Percentiles rank a stretch among this genome's conserved stretches.
These are phyloP conservation scores for Carassius gibelio DNA, from an alignment of 2,113 vertebrate genomes.

Conservation along the genomic window DNA sequence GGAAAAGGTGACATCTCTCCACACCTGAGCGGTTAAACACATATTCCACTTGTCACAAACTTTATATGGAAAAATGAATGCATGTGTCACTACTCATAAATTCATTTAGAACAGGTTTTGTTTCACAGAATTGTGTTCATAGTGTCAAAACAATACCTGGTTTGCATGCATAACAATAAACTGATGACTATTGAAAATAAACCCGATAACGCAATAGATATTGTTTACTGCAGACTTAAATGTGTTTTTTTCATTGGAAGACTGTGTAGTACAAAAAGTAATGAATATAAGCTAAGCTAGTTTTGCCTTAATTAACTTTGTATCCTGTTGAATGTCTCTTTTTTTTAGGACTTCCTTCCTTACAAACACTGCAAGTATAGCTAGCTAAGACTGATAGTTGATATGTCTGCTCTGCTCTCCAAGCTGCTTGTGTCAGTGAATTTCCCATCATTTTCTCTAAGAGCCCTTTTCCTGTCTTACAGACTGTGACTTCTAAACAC, in stretches of 20 bases:
- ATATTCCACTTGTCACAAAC: not conserved
- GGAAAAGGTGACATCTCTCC: not conserved
- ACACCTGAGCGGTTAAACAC: not conserved
- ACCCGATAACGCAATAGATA: not conserved
- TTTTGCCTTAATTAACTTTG: not conserved
- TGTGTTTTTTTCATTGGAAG: not conserved
- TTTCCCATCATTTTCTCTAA: slow-evolving; percentile 59
- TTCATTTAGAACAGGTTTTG: not conserved
- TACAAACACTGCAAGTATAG: not conserved
- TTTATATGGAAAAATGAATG: not conserved
- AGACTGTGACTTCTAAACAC: slow-evolving; percentile 47
- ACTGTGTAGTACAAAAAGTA: not conserved
- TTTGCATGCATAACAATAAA: not conserved
- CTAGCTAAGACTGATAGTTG: not conserved
- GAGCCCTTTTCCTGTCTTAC: slow-evolving; percentile 54
- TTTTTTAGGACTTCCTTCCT: slow-evolving; percentile 2
- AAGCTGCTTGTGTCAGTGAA: slow-evolving; percentile 27
- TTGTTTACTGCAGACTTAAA: not conserved
- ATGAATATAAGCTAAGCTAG: not conserved
- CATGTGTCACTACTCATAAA: not conserved
- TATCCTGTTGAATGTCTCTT: not conserved
- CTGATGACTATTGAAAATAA: not conserved
- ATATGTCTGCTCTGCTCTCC: slow-evolving; percentile 3
- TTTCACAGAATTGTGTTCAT: not conserved
- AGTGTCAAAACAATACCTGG: not conserved